A percentile compares a stretch with the other conserved stretches of the same genome.
These are phyloP conservation scores for Caenorhabditis uteleia DNA, from an alignment of 2,888 invertebrate species.

Conservation along the genomic window DNA sequence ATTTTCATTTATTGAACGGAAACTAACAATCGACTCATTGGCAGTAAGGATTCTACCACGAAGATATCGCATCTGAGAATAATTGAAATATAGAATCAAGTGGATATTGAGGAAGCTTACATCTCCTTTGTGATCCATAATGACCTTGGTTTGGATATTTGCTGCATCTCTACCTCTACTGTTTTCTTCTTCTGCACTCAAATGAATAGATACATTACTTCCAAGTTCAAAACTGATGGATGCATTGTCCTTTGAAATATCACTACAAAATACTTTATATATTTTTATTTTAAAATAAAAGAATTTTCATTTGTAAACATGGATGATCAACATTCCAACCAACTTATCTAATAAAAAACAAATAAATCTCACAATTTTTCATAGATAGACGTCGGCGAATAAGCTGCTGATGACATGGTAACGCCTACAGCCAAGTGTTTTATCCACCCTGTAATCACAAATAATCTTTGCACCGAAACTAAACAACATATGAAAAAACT, in stretches of 20 bases:
- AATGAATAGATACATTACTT: constrained; percentile 53
- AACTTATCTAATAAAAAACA: background rate
- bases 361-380: constrained; percentile 36
- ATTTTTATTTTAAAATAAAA: background rate
- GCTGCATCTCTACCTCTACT: constrained; percentile 60
- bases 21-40: constrained; percentile 55
- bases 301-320: background rate
- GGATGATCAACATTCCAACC: background rate
- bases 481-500: no score
- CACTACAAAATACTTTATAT: constrained; percentile 41
- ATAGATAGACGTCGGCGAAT: constrained; percentile 33
- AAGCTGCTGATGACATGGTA: constrained; percentile 5
- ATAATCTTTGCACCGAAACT: no score
- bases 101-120: constrained; percentile 12
- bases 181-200: constrained; percentile 32
- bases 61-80: constrained; percentile 20
- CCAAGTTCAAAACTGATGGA: constrained; percentile 54
- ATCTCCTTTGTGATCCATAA: constrained; percentile 63
- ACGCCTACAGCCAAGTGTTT: constrained; percentile 3
- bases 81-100: no score
- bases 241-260: constrained; percentile 45
- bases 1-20: constrained; percentile 51
- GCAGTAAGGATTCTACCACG: constrained; percentile 48
- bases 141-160: constrained; percentile 51
- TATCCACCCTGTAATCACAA: no score